Evolutionary conservation across 2,888 invertebrate genomes (phyloP).

Genomic region (Metopia argyrocephala): DNA sequence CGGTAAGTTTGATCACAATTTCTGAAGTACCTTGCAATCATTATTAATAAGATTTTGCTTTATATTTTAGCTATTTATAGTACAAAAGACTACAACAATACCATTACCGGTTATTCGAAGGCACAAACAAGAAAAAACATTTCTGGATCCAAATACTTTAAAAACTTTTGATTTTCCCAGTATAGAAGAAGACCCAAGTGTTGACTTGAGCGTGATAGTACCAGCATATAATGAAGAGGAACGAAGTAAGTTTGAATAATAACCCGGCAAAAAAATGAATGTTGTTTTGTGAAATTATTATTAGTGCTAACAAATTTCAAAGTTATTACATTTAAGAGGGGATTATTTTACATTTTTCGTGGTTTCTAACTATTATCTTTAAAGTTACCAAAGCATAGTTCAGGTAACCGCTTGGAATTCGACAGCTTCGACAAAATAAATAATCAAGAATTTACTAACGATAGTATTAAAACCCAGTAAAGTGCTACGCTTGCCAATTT

Average conservation of each 20-base stretch:
- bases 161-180: slow-evolving; percentile 84
- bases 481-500: too few species aligned
- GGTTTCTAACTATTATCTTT: too few species aligned
- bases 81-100: slow-evolving; percentile 82
- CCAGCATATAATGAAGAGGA: slow-evolving; percentile 98
- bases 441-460: too few species aligned
- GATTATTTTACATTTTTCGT: too few species aligned
- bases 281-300: too few species aligned
- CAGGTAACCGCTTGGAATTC: too few species aligned
- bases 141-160: slow-evolving; percentile 82
- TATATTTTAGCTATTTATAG: slow-evolving; percentile 81
- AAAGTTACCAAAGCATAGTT: too few species aligned
- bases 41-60: background rate
- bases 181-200: slow-evolving; percentile 83
- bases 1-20: slow-evolving; percentile 64
- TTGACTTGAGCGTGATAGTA: slow-evolving; percentile 93
- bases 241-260: slow-evolving; percentile 83
- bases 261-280: too few species aligned
- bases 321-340: too few species aligned
- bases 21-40: background rate
- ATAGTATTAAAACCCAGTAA: too few species aligned
- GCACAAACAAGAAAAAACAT: slow-evolving; percentile 87
- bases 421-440: too few species aligned
- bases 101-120: slow-evolving; percentile 85
- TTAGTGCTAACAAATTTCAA: too few species aligned